phyloP scores from a whole-genome alignment of 2,797 vertebrate genomes.

The Falco rusticolus region DNA sequence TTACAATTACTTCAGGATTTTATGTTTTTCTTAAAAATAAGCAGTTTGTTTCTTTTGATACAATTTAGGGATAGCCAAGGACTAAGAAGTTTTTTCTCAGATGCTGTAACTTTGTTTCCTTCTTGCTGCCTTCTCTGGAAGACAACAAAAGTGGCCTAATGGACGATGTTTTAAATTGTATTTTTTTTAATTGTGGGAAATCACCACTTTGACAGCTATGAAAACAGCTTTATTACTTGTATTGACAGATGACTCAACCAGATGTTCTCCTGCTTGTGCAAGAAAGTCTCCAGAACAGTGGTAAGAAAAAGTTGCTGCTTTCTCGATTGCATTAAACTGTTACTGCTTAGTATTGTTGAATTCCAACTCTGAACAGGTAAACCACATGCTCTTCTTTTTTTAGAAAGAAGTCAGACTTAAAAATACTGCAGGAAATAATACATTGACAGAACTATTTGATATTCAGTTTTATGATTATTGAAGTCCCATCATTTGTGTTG shows the following conservation, averaged over 20 bases:
- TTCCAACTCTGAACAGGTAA: neutral
- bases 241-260: constrained; percentile 93
- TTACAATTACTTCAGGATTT: neutral
- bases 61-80: neutral
- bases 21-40: neutral
- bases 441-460: neutral
- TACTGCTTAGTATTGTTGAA: neutral
- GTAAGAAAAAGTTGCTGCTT: constrained; percentile 82
- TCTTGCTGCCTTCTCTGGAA: neutral
- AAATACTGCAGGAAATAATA: neutral
- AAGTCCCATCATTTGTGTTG: neutral
- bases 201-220: neutral
- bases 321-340: constrained; percentile 6
- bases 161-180: neutral
- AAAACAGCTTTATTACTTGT: neutral
- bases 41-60: neutral
- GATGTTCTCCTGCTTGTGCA: constrained; percentile 92
- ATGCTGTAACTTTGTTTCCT: neutral
- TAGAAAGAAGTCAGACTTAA: neutral
- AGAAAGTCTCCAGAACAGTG: constrained; percentile 86
- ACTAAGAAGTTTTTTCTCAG: neutral
- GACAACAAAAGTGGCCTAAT: neutral
- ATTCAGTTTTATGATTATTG: neutral
- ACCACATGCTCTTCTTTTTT: neutral
- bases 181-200: neutral